Evolutionary conservation across 2,888 invertebrate genomes (phyloP), one percentile per base, ranked within the genome.

Genomic region (Ornithoptera alexandrae): DNA sequence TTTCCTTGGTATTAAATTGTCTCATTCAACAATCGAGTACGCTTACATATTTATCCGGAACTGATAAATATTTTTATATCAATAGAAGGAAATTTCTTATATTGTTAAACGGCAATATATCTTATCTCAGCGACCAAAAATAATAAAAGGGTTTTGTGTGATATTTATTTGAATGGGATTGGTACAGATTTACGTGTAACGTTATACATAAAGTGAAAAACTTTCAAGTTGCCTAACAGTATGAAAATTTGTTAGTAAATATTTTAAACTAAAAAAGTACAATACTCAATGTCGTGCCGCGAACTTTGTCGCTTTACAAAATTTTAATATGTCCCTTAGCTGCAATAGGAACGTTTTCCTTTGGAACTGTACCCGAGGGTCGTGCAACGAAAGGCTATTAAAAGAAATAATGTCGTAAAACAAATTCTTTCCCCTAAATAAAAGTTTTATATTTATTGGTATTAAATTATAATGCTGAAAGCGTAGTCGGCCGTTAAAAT

Each of bases 311-410:
- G 80, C 79, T 81, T 84, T 82, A 79, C 81, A 86, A 87, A 86
- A 85, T 88, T 50, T 86, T 87, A 86, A 90, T 89, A 83, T 77
- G 83, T 90, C 91, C 90, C 90, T 82, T 81, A 83, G 87, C 86
- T 83, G 79, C 86, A 86, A 88, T 91, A 85, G 78, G 80, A 87
- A 82, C 85, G 84, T 85, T 89, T 85, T 81, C 82, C 80, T 82
- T 80, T 82, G 78, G 80, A 88, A 90, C 81, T 83, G 82, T 80
- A 80, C 90, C 86, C 88, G 70, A 71, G 89, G 83, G 90, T 78
- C 77, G 75, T 78, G 78, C 84, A 82, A 81, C 75, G 75, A 74
- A 77, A 15, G 46, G 77, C 83, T 82, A 85, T 86, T 85, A 87
- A 84, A 87, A 84, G 82, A 85, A 63, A 86, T 84, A 86, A 88